Percentiles rank a stretch among this genome's conserved stretches.
phyloP scores from a whole-genome alignment of 2,888 invertebrate genomes.

The Phragmatobia fuliginosa region DNA sequence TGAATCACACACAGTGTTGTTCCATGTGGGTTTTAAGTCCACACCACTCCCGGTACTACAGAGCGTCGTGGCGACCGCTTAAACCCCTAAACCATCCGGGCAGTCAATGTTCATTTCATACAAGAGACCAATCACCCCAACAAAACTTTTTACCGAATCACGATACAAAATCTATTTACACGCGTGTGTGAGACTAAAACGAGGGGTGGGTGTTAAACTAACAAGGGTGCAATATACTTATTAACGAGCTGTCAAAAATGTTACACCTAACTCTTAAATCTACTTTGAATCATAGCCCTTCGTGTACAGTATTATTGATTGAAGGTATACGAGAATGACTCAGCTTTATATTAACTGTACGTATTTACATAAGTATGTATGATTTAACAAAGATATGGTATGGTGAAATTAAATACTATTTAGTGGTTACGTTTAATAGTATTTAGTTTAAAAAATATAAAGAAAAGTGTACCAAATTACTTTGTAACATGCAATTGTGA shows the following conservation, averaged over 20 bases:
- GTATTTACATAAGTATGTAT: neutral
- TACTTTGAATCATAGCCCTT: conserved; percentile 66
- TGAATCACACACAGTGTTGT: no score
- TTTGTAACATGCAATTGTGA: neutral
- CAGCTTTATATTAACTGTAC: conserved; percentile 27
- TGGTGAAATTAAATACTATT: neutral
- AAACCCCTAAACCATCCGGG: no score
- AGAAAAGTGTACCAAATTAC: neutral
- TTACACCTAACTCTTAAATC: conserved; percentile 75
- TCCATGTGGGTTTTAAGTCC: no score
- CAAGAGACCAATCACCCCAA: conserved; percentile 1
- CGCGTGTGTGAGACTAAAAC: conserved; percentile 66
- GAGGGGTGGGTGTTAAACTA: conserved; percentile 78
- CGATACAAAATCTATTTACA: conserved; percentile 64
- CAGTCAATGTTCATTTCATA: neutral
- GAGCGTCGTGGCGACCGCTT: no score
- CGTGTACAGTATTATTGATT: conserved; percentile 61
- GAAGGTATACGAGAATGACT: conserved; percentile 39
- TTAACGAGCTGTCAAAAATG: conserved; percentile 80
- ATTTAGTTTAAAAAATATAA: neutral
- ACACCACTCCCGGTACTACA: no score
- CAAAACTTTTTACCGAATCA: conserved; percentile 40
- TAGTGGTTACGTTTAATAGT: neutral
- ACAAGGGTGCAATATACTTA: conserved; percentile 80
- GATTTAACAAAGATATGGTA: neutral